Base-by-base conservation (phyloP, 2,888 invertebrate genomes). In the Dione vanillae region DNA sequence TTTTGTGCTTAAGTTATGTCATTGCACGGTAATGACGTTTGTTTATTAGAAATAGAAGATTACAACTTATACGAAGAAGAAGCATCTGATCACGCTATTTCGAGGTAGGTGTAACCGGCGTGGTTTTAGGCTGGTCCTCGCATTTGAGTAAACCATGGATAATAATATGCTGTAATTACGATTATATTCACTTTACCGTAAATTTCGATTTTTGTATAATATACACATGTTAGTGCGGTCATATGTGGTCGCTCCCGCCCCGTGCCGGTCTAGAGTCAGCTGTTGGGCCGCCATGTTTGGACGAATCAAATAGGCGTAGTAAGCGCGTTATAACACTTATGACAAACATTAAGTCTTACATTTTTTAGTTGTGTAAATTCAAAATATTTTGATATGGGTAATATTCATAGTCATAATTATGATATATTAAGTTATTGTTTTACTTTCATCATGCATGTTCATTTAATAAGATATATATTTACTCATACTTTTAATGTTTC, bases 251-350 rank as follows among this genome's bases (percentile, higher is more conserved):
- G 83, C 87, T 87, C 86, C 86, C 90, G 86, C 88, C 86, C 88
- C 89, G 90, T 90, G 87, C 90, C 92, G 92, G 93, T 85, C 83
- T 80, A 80, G 90, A 93, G 93, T 94, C 93, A 94, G 93, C 93
- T 94, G 93, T 94, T 94, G 89, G 85, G 86, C 92, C 91, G 93
- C 93, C 93, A 94, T 94, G 92, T 94, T 94, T 92, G 89, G 89
- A 85, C 85, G 84, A 87, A 88, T 87, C 86, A 87, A 91, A 92
- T 90, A 92, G 92, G 92, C 93, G 93, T 92, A 92, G 90, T 92
- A 92, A 73, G 76, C 79, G 76, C 75, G 76, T 71, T 72, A 70
- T 64, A 65, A 58, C 65, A 68, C 56, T 37, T 49, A 51, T 43
- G 27, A 43, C 37, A 51, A 70, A 67, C 51, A 43, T 19, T 52